Evolutionary conservation across 2,797 vertebrate genomes (phyloP).

Genomic region (Tadarida brasiliensis): DNA sequence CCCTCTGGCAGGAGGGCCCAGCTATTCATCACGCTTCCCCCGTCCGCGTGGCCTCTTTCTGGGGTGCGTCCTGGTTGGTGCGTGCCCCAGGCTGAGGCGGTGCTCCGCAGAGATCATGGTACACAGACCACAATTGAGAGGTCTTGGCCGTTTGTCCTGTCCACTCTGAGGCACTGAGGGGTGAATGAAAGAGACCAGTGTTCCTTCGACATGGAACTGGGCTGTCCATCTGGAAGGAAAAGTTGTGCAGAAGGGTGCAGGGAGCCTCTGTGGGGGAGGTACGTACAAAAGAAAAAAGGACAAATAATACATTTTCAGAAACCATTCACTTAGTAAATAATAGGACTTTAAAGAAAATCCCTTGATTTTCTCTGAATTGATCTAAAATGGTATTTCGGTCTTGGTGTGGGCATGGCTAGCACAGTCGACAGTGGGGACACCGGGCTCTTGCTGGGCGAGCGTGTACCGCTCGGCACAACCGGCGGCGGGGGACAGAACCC

Average conservation of each 20-base stretch:
- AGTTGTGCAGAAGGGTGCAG: background rate
- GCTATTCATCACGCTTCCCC: background rate
- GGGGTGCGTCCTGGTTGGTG: background rate
- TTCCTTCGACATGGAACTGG: background rate
- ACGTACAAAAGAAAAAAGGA: background rate
- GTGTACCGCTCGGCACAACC: background rate
- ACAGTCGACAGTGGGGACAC: background rate
- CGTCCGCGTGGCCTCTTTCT: background rate
- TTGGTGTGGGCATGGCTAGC: background rate
- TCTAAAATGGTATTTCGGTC: slow-evolving; percentile 55
- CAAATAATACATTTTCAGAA: slow-evolving; percentile 56
- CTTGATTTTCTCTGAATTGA: background rate
- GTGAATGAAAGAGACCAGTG: slow-evolving; percentile 39
- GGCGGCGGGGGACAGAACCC: rapidly evolving
- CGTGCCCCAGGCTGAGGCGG: background rate
- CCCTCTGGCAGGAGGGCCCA: background rate
- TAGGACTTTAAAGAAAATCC: slow-evolving; percentile 39
- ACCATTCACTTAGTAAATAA: slow-evolving; percentile 50
- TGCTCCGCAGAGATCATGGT: background rate
- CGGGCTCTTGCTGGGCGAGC: background rate
- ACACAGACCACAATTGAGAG: background rate
- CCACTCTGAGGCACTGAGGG: background rate
- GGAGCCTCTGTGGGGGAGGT: background rate
- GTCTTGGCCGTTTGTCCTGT: background rate
- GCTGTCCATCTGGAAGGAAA: background rate